Conservation (phyloP, 1,140 invertebrate genomes). For the Aphaenogaster floridana region DNA sequence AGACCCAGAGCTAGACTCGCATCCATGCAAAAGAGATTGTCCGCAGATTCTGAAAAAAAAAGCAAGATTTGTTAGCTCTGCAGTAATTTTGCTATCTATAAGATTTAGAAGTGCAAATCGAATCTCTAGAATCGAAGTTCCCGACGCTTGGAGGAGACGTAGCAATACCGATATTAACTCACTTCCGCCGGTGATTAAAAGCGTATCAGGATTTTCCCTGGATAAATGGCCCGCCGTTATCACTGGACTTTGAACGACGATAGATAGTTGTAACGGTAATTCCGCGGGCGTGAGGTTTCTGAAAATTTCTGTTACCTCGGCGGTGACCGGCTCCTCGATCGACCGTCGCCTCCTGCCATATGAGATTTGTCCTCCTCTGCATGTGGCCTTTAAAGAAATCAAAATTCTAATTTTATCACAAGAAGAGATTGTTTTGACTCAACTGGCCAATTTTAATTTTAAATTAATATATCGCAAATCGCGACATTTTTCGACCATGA, state of each 20-base stretch:
- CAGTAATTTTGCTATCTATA: conserved; percentile 29
- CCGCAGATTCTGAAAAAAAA: conserved; percentile 75
- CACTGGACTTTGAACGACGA: conserved; percentile 82
- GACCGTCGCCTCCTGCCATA: conserved; percentile 80
- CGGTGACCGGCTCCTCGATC: conserved; percentile 58
- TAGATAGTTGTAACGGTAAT: conserved; percentile 82
- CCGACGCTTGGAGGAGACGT: neutral
- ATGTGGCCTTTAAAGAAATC: conserved; percentile 76
- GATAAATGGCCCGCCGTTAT: conserved; percentile 77
- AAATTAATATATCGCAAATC: no score
- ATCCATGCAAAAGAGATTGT: conserved; percentile 81
- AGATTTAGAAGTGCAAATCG: neutral
- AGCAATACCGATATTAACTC: conserved; percentile 61
- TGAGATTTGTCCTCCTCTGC: conserved; percentile 77
- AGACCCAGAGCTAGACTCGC: conserved; percentile 78
- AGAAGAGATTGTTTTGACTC: no score
- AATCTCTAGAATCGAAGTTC: conserved; percentile 33
- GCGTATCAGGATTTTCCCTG: conserved; percentile 78
- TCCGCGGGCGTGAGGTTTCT: conserved; percentile 75
- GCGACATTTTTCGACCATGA: no score
- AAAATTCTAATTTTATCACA: neutral
- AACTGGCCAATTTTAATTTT: no score
- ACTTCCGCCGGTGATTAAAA: conserved; percentile 79
- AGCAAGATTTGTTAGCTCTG: neutral
- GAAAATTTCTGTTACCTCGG: conserved; percentile 38